These are phyloP conservation scores for Chondrosia reniformis DNA, from an alignment of 37 sponge, comb jelly and placozoan species.

Conservation along the genomic window DNA sequence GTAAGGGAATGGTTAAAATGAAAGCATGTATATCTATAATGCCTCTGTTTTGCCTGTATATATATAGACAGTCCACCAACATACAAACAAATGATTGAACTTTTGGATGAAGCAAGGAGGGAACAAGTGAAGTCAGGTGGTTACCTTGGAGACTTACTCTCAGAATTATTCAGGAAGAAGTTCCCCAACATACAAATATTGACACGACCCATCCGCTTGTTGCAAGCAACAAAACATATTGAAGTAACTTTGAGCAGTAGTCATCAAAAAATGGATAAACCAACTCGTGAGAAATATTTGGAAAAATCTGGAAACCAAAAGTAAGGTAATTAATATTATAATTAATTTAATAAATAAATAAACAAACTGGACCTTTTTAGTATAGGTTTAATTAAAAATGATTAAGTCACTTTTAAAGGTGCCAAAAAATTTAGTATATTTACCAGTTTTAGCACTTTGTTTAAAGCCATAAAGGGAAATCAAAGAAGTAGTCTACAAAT, in stretches of 20 bases:
- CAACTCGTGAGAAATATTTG: neutral
- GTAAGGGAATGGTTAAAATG: too few relatives aligned
- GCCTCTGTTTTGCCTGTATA: too few relatives aligned
- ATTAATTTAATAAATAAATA: too few relatives aligned
- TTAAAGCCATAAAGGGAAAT: too few relatives aligned
- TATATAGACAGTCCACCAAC: neutral
- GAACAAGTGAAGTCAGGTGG: neutral
- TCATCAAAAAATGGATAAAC: too few relatives aligned
- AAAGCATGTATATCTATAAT: too few relatives aligned
- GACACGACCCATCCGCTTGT: neutral
- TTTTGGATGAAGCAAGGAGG: neutral
- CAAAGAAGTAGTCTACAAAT: neutral
- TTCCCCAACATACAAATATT: neutral
- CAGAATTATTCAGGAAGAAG: neutral
- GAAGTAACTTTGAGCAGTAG: neutral
- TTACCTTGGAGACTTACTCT: neutral
- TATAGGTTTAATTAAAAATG: too few relatives aligned
- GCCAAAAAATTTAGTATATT: too few relatives aligned
- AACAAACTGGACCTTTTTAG: too few relatives aligned
- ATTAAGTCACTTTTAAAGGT: too few relatives aligned
- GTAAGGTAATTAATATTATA: too few relatives aligned
- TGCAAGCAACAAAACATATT: conserved; percentile 3
- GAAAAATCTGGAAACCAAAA: neutral
- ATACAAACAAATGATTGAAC: neutral
- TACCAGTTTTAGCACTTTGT: too few relatives aligned